Evolutionary conservation across 2,888 invertebrate species (phyloP).

Genomic region (Drosophila tripunctata): DNA sequence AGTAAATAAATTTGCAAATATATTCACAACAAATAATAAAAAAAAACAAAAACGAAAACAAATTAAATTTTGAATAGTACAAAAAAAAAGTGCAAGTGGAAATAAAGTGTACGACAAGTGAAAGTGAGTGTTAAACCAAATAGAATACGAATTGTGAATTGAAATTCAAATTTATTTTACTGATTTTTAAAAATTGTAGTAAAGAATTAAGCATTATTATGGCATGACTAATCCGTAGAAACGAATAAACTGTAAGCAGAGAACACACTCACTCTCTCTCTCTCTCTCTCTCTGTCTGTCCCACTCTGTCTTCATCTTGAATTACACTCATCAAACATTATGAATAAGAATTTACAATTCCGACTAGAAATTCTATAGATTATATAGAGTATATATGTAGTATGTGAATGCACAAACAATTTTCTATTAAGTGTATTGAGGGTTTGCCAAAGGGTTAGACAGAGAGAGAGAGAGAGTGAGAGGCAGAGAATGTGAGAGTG

Average conservation of each 20-base stretch:
- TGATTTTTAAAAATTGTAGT: too few species aligned
- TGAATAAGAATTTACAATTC: slow-evolving; percentile 21
- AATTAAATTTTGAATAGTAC: neutral
- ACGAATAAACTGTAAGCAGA: slow-evolving; percentile 1
- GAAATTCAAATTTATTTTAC: neutral
- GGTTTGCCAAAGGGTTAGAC: neutral
- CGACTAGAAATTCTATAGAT: slow-evolving; percentile 16
- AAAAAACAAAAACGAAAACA: neutral
- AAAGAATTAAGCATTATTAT: neutral
- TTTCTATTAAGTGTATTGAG: slow-evolving; percentile 1
- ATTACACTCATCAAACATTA: slow-evolving; percentile 15
- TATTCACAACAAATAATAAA: neutral
- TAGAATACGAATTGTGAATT: neutral
- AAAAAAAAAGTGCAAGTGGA: slow-evolving; percentile 9
- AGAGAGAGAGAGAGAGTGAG: neutral
- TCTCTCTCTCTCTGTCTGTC: too few species aligned
- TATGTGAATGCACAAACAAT: slow-evolving; percentile 20
- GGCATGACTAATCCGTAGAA: neutral
- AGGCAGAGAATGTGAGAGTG: neutral
- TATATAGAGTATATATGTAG: slow-evolving; percentile 2
- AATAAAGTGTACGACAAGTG: neutral
- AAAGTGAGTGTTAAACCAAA: slow-evolving; percentile 6
- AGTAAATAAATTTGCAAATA: neutral
- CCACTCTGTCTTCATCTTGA: neutral
- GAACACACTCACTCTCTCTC: neutral